Base-by-base conservation (phyloP, 1,140 invertebrate species). In the Cardiocondyla obscurior region DNA sequence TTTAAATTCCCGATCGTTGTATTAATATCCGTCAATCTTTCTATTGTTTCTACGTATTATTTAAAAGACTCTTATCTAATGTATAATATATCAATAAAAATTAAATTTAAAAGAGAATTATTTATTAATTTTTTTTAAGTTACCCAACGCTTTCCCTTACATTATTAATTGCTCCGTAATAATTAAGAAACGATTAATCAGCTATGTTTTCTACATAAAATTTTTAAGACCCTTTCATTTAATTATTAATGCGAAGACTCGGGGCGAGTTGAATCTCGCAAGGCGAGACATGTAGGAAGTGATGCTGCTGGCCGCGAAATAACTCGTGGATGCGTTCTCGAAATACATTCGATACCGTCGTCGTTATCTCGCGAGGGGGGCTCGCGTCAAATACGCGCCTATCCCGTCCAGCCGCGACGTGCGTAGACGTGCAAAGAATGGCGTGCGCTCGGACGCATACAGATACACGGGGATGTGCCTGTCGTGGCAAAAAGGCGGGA, bases 401-500 rank as follows among this genome's bases (percentile, higher is more conserved):
- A 22, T 76, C 19, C 51, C 53, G 19, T 73, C 51, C 53, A 14
- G n/a, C n/a, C 16, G 25, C 46, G 69, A 65, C 44, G 53, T 44
- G 36, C 82, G 44, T 55, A 42, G 28, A 28, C 74, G 67, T 70
- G 53, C 62, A 58, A 86, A 83, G 85, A 83, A 72, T 14, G 53
- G 49, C 81, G 62, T 60, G 60, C 77, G 30, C 19, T 8, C 85
- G 79, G 67, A 77, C 86, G 69, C 85, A 87, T 82, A 84, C 39
- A 72, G 36, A 72, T 81, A 64, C 83, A 72, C 83, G 87, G n/a
- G n/a, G 82, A 87, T 86, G 87, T 85, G 79, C 88, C 85, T 83
- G 84, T 86, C 46, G 81, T 86, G 22, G 86, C 90, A 92, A 92
- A 92, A 93, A 93, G 79, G 87, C 87, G 89, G 88, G 89, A 92